A percentile compares a stretch with the other conserved stretches of the same genome.
phyloP scores from a whole-genome alignment of 1,140 invertebrate species.

The Lucilia cuprina region DNA sequence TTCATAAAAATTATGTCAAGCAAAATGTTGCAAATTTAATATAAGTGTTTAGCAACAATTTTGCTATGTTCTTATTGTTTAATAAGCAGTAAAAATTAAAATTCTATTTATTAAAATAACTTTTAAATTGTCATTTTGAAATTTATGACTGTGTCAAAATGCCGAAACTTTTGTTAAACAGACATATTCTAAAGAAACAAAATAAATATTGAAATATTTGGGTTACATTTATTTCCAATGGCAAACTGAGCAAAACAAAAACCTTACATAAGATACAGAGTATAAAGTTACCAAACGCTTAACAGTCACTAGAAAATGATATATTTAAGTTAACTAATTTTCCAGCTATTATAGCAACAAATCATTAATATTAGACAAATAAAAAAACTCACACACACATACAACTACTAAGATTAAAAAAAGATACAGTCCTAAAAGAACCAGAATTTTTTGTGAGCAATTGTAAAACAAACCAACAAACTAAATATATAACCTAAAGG shows the following conservation, averaged over 20 bases:
- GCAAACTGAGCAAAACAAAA: too few species aligned
- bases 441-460: background rate
- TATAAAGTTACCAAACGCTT: background rate
- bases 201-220: background rate
- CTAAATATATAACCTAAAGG: background rate
- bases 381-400: background rate
- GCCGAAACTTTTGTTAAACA: background rate
- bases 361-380: background rate
- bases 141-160: background rate
- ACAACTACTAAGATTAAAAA: background rate
- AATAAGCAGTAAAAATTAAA: background rate
- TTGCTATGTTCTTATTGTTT: background rate
- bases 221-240: background rate
- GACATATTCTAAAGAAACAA: background rate
- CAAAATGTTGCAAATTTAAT: too few species aligned
- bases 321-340: background rate
- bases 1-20: too few species aligned
- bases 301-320: background rate
- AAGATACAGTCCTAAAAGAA: background rate
- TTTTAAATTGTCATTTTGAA: background rate
- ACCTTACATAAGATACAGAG: too few species aligned
- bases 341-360: background rate
- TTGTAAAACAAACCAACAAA: background rate
- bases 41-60: background rate
- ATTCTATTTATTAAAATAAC: background rate